Conservation (phyloP, 35 echinoderm and acorn worm genomes). For the Diadema setosum region DNA sequence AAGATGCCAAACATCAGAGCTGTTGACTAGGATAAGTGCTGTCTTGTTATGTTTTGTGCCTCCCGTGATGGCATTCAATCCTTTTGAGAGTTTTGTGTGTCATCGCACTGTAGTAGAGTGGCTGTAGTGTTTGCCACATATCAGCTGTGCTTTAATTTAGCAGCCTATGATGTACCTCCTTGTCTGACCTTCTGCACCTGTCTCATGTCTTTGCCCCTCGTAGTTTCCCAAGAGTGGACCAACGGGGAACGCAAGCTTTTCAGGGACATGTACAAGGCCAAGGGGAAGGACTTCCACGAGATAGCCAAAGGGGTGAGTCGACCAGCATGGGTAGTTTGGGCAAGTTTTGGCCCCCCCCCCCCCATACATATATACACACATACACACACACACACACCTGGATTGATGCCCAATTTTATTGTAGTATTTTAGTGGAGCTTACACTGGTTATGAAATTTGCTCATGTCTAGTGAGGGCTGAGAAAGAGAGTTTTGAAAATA, state of each 20-base stretch:
- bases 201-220: neutral
- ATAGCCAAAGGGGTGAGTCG: constrained; percentile 82
- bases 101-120: too few relatives aligned
- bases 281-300: constrained; percentile 95
- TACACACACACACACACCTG: too few relatives aligned
- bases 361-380: too few relatives aligned
- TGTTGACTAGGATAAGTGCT: too few relatives aligned
- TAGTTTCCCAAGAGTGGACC: constrained; percentile 71
- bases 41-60: neutral
- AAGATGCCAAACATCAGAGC: too few relatives aligned
- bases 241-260: constrained; percentile 71
- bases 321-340: neutral
- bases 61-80: neutral
- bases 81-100: too few relatives aligned
- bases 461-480: too few relatives aligned
- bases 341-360: too few relatives aligned
- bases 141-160: neutral
- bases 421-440: too few relatives aligned
- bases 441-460: too few relatives aligned
- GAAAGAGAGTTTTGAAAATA: too few relatives aligned
- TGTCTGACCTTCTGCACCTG: neutral
- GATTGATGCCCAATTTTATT: too few relatives aligned
- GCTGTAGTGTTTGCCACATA: neutral
- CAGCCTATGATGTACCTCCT: neutral
- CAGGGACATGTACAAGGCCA: constrained; percentile 78